Evolutionary conservation across 1,140 invertebrate species (phyloP), one percentile per base, ranked within the genome.

Genomic region (Drosophila rufa): DNA sequence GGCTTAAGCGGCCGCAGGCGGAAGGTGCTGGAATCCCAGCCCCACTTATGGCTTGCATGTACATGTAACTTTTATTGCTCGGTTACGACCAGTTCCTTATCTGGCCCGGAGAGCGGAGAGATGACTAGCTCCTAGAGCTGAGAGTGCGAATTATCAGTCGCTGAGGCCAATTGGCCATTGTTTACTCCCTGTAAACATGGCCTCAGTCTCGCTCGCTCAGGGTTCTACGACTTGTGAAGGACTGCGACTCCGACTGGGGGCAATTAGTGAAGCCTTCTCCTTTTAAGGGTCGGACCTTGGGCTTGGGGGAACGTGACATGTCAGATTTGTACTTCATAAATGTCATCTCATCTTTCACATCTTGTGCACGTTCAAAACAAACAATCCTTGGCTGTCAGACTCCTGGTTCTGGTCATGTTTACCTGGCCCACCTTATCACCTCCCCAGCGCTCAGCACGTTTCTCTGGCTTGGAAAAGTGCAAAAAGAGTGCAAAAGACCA

Each of bases 321-420:
- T 66, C 67, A 75, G 40, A 85, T 66, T 78, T 55, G 47, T 50
- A 64, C 53, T 69, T 84, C 60, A 81, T 66, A 82, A 80, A 62
- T 62, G 56, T 60, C 56, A 62, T 33, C 50, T 30, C 38, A 42
- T 58, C 67, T 65, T 74, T 38, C 50, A 25, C 38, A 42, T 58
- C 67, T 65, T 74, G 58, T 17, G 61, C 75, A 75, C 80, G 75
- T 46, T 25, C 42, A 53, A 45, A 33, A 43, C 25, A 69, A 79
- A 77, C 53, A 82, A 69, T 30, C 53, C 25, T 17, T 30, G 11
- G 30, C 11, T 46, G 15, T 12, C 30, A 38, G 19, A 3, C 46
- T 67, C 15, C 19, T 53, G 61, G 22, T 45, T 14, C 25, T 27
- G 40, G 22, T 6, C 42, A 15, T 65, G 60, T 68, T 68, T 69